A percentile compares a stretch with the other conserved stretches of the same genome.
Conservation (phyloP, 2,797 vertebrate species). For the Dendrocincla fuliginosa region DNA sequence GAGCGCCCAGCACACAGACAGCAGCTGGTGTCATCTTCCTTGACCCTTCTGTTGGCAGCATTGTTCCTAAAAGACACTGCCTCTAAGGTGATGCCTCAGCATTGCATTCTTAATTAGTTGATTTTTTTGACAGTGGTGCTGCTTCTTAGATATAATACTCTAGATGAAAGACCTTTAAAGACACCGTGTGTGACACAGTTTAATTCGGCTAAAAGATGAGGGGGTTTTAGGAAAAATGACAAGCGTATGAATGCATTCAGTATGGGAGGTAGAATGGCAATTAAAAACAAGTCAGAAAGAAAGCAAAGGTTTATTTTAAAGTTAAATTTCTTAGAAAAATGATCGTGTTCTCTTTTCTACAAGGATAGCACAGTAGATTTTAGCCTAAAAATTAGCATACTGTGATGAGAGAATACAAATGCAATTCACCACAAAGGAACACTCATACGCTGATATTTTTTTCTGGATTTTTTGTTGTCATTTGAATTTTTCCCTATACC, state of each 20-base stretch:
- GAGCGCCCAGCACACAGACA: neutral
- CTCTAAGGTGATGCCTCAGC: constrained; percentile 59
- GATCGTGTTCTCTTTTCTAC: neutral
- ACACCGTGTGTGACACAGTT: neutral
- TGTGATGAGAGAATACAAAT: neutral
- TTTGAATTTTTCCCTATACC: neutral
- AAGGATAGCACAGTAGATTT: neutral
- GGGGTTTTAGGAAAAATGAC: neutral
- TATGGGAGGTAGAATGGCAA: neutral
- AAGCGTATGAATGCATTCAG: neutral
- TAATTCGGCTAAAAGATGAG: constrained; percentile 53
- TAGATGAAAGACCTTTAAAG: constrained; percentile 84
- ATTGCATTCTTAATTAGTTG: constrained; percentile 56
- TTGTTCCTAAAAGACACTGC: constrained; percentile 47
- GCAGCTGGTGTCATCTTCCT: neutral
- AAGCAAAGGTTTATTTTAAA: constrained; percentile 21
- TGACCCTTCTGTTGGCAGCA: constrained; percentile 47
- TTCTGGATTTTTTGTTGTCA: neutral
- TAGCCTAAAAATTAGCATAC: neutral
- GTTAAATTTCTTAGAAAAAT: neutral
- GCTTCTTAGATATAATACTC: constrained; percentile 1
- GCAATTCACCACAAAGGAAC: neutral
- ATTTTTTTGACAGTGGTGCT: constrained; percentile 52
- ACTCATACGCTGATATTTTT: neutral
- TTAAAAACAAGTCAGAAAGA: constrained; percentile 17